Evolutionary conservation across 2,113 vertebrate genomes (phyloP).

Genomic region (Lanius collurio): DNA sequence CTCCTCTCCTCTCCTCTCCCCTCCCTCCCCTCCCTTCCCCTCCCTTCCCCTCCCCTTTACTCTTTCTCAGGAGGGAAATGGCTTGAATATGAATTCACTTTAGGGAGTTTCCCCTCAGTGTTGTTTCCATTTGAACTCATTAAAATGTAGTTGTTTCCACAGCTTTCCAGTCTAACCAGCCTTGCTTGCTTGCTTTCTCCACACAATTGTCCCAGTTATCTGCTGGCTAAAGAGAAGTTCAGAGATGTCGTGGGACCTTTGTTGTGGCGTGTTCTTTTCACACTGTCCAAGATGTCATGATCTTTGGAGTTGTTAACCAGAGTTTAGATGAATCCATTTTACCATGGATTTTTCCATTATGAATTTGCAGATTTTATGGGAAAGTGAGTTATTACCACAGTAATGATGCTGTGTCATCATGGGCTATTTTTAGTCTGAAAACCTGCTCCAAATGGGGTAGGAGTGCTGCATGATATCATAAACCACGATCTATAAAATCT

Average conservation of each 20-base stretch:
- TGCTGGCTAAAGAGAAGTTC: not conserved
- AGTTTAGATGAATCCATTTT: not conserved
- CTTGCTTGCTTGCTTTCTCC: not conserved
- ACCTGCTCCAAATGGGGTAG: not conserved
- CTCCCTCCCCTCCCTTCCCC: no score
- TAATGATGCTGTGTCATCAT: not conserved
- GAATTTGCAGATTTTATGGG: not conserved
- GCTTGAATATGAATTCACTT: not conserved
- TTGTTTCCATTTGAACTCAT: not conserved
- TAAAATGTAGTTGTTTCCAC: not conserved
- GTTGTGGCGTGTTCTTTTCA: not conserved
- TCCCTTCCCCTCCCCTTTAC: not conserved
- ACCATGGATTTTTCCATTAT: not conserved
- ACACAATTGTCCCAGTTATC: not conserved
- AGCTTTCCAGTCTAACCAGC: not conserved
- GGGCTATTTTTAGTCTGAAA: not conserved
- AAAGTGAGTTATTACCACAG: not conserved
- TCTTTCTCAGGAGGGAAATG: not conserved
- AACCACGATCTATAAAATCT: not conserved
- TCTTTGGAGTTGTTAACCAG: not conserved
- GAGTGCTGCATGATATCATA: not conserved
- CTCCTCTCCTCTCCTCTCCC: not conserved
- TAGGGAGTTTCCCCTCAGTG: not conserved
- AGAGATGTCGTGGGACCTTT: not conserved
- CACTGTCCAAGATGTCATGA: not conserved